Percentiles rank a stretch among this genome's conserved stretches.
phyloP scores from a whole-genome alignment of 2,113 vertebrate species.

The Mobula hypostoma region DNA sequence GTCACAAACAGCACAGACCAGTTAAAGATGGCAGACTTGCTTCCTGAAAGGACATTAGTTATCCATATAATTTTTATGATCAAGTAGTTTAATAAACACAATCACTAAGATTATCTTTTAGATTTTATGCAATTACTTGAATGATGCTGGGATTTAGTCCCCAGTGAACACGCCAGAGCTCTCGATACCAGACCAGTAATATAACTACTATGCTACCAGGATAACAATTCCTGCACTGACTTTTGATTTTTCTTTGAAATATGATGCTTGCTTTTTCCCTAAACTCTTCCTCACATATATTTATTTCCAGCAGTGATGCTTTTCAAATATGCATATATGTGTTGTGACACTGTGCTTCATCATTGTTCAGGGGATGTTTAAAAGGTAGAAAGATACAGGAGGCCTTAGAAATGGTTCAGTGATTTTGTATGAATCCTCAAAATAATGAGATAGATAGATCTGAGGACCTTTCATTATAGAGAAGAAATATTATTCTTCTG shows the following conservation, averaged over 20 bases:
- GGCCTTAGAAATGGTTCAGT: neutral
- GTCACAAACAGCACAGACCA: neutral
- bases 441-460: neutral
- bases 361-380: neutral
- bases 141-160: too few relatives aligned
- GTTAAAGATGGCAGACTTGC: too few relatives aligned
- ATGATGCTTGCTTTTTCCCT: neutral
- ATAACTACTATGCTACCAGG: neutral
- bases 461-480: neutral
- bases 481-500: neutral
- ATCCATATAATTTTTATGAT: too few relatives aligned
- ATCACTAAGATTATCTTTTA: too few relatives aligned
- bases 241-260: neutral
- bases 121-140: too few relatives aligned
- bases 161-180: too few relatives aligned
- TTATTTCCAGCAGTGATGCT: neutral
- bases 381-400: conserved; percentile 14
- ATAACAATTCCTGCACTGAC: neutral
- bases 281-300: neutral
- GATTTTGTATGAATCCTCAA: neutral
- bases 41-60: too few relatives aligned
- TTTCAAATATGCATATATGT: conserved; percentile 15
- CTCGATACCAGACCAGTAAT: too few relatives aligned
- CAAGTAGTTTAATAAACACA: too few relatives aligned
- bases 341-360: neutral